Conservation (phyloP, 2,888 invertebrate species). For the Heliconius cydno region DNA sequence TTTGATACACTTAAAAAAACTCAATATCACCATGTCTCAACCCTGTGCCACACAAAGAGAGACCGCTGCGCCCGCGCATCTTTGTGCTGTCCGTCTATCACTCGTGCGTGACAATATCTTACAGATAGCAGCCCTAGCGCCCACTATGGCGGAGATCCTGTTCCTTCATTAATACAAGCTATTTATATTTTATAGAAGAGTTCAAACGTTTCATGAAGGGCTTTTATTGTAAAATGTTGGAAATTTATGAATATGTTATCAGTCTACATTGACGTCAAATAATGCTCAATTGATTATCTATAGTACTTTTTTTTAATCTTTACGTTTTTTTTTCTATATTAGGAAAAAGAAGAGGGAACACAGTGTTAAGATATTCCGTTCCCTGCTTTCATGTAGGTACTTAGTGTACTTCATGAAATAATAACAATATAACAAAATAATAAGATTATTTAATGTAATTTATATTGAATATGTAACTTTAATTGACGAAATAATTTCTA, state of each 20-base stretch:
- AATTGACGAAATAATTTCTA: too few relatives aligned
- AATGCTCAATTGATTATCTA: conserved; percentile 7
- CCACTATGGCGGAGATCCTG: conserved; percentile 37
- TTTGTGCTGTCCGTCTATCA: conserved; percentile 50
- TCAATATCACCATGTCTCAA: conserved; percentile 5
- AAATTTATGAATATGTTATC: conserved; percentile 11
- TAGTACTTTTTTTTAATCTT: background rate
- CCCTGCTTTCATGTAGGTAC: too few relatives aligned
- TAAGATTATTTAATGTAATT: too few relatives aligned
- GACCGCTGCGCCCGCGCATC: conserved; percentile 46
- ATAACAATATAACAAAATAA: too few relatives aligned
- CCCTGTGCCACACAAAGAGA: conserved; percentile 46
- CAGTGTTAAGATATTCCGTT: background rate
- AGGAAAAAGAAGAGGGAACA: background rate
- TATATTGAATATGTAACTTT: too few relatives aligned
- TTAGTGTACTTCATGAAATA: too few relatives aligned
- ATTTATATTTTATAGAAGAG: conserved; percentile 30
- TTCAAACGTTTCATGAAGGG: conserved; percentile 5
- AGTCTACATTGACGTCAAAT: background rate
- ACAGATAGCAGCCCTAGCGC: conserved; percentile 35
- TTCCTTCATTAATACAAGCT: conserved; percentile 37
- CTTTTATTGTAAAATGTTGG: conserved; percentile 19
- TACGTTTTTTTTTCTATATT: background rate
- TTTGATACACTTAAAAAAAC: background rate
- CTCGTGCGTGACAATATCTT: conserved; percentile 50